phyloP scores from a whole-genome alignment of 2,113 vertebrate genomes.

The Peromyscus californicus region DNA sequence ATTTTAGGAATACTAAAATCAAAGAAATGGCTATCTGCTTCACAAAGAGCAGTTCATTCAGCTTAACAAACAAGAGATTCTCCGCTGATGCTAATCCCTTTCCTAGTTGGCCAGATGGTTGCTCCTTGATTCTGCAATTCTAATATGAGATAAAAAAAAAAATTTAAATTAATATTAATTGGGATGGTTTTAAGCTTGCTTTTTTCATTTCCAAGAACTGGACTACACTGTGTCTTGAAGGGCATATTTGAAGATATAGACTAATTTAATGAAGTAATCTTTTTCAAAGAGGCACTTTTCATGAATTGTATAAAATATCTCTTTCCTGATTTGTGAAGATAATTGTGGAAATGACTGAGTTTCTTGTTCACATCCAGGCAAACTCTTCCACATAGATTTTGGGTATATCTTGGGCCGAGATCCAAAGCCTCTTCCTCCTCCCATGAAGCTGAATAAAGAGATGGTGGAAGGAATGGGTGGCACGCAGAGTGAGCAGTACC shows the following conservation, averaged over 20 bases:
- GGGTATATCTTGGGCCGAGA: constrained; percentile 99
- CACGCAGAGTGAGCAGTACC: constrained; percentile 99
- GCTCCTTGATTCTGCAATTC: constrained; percentile 18
- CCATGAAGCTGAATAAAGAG: constrained; percentile 99
- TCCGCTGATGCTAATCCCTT: background rate
- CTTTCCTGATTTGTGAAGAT: background rate
- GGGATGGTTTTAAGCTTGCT: background rate
- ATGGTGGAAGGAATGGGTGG: constrained; percentile 99
- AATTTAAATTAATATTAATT: constrained; percentile 46
- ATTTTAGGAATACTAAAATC: background rate
- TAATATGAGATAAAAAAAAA: background rate
- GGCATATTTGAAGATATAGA: background rate
- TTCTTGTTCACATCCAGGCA: constrained; percentile 89
- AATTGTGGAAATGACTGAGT: constrained; percentile 55
- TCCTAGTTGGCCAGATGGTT: background rate
- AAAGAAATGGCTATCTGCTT: background rate
- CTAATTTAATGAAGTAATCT: background rate
- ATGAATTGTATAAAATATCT: background rate
- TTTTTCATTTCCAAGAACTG: constrained; percentile 28
- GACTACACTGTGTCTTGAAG: constrained; percentile 4
- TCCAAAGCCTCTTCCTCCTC: constrained; percentile 97
- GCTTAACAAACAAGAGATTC: background rate
- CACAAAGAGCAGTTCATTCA: background rate
- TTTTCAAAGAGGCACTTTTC: background rate
- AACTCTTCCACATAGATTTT: constrained; percentile 99